Percentiles rank a stretch among this genome's conserved stretches.
Conservation (phyloP, 1,140 invertebrate species). For the Holotrichia oblita region DNA sequence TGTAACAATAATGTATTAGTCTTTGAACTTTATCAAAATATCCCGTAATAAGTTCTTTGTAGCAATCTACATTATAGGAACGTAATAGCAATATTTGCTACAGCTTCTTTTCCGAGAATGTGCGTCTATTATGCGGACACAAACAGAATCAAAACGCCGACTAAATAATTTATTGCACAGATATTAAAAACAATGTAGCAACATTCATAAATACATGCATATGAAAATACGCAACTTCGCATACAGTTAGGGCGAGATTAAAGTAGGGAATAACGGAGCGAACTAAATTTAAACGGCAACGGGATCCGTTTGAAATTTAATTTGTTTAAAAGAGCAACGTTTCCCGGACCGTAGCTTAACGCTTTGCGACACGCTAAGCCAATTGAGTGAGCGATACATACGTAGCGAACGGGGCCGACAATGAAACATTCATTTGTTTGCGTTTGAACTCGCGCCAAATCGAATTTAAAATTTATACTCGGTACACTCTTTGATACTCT, state of each 20-base stretch:
- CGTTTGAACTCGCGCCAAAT: slow-evolving; percentile 55
- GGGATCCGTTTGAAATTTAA: slow-evolving; percentile 42
- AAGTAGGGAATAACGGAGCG: slow-evolving; percentile 9
- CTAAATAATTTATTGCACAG: not conserved
- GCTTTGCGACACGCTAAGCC: slow-evolving; percentile 54
- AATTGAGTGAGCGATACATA: slow-evolving; percentile 55
- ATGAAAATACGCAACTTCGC: not conserved
- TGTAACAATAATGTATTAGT: too few species aligned
- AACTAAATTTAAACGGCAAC: slow-evolving; percentile 24
- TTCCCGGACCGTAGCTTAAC: slow-evolving; percentile 38
- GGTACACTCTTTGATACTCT: slow-evolving; percentile 56
- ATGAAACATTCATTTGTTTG: slow-evolving; percentile 57
- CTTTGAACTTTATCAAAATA: too few species aligned
- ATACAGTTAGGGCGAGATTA: not conserved
- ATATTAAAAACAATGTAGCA: slow-evolving; percentile 23
- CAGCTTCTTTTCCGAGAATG: not conserved
- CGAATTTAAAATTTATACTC: slow-evolving; percentile 58
- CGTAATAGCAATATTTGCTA: too few species aligned
- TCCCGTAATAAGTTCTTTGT: too few species aligned
- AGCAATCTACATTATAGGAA: too few species aligned
- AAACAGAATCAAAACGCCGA: not conserved
- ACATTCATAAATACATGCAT: not conserved
- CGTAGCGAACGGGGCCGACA: slow-evolving; percentile 45
- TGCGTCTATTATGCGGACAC: not conserved
- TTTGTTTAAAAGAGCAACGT: slow-evolving; percentile 44